A percentile compares a stretch with the other conserved stretches of the same genome.
phyloP scores from a whole-genome alignment of 2,888 invertebrate species.

The Leptopilina drosophilae region DNA sequence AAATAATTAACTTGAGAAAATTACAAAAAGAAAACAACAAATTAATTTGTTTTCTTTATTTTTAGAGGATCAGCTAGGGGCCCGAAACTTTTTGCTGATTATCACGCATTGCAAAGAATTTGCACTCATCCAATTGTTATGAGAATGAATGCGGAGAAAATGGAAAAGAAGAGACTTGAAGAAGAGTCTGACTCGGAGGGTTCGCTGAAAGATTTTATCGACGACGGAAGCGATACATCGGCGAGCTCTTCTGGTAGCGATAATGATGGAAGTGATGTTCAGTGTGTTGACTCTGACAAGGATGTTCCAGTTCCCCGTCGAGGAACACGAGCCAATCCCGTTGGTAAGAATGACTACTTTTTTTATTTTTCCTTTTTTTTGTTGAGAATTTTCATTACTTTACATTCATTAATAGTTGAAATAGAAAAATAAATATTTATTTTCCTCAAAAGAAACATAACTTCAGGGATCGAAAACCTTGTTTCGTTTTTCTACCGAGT shows the following conservation, averaged over 20 bases:
- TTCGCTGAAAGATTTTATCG: slow-evolving; percentile 87
- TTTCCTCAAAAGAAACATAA: too few relatives aligned
- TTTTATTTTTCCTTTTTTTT: too few relatives aligned
- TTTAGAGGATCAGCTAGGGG: slow-evolving; percentile 58
- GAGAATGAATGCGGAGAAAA: slow-evolving; percentile 79
- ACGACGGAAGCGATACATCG: slow-evolving; percentile 79
- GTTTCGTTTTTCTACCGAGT: too few relatives aligned
- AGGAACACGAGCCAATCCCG: slow-evolving; percentile 63
- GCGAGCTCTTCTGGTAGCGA: slow-evolving; percentile 73
- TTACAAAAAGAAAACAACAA: too few relatives aligned
- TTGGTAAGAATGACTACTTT: slow-evolving; percentile 47
- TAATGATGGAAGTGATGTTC: slow-evolving; percentile 58
- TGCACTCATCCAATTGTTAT: slow-evolving; percentile 91
- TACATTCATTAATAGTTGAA: too few relatives aligned
- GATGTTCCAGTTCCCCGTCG: slow-evolving; percentile 46
- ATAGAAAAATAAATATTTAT: too few relatives aligned
- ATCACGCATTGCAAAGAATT: slow-evolving; percentile 85
- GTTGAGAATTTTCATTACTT: too few relatives aligned
- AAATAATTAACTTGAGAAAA: too few relatives aligned
- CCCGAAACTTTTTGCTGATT: slow-evolving; percentile 80
- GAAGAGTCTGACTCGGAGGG: slow-evolving; percentile 83
- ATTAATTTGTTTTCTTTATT: neutral
- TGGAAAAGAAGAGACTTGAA: slow-evolving; percentile 69
- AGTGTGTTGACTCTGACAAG: slow-evolving; percentile 53
- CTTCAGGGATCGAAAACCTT: too few relatives aligned